phyloP scores from a whole-genome alignment of 53 echinoderm and acorn worm genomes.

The Holothuria leucospilota region DNA sequence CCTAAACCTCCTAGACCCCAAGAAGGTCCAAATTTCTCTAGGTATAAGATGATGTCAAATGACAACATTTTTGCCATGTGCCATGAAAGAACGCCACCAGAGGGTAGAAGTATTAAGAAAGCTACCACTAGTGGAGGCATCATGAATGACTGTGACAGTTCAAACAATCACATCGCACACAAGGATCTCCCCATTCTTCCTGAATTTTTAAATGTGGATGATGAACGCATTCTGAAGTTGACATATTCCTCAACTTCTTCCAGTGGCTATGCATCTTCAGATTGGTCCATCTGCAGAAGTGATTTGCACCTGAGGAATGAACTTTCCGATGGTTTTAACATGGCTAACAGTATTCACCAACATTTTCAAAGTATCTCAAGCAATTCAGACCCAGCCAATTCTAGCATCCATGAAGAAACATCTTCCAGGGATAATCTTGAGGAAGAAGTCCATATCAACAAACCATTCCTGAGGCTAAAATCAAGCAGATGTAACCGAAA shows the following conservation, averaged over 20 bases:
- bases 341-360: no score
- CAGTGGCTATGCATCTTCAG: slow-evolving; percentile 20
- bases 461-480: not conserved
- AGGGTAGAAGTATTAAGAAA: slow-evolving; percentile 9
- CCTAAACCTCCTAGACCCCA: slow-evolving; percentile 14
- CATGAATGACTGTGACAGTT: no score
- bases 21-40: slow-evolving; percentile 14
- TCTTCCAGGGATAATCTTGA: not conserved
- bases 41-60: not conserved
- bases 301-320: no score
- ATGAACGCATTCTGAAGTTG: slow-evolving; percentile 9
- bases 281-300: slow-evolving; percentile 9
- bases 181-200: slow-evolving; percentile 31
- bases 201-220: not conserved
- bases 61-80: not conserved
- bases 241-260: slow-evolving; percentile 31
- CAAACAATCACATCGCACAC: not conserved
- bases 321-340: no score
- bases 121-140: not conserved
- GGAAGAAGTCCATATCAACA: not conserved
- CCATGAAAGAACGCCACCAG: slow-evolving; percentile 19
- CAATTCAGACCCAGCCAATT: no score
- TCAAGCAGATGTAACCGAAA: not conserved
- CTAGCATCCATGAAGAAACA: no score
- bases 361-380: no score